Conservation (phyloP, 2,113 vertebrate genomes). For the Phasianus colchicus region DNA sequence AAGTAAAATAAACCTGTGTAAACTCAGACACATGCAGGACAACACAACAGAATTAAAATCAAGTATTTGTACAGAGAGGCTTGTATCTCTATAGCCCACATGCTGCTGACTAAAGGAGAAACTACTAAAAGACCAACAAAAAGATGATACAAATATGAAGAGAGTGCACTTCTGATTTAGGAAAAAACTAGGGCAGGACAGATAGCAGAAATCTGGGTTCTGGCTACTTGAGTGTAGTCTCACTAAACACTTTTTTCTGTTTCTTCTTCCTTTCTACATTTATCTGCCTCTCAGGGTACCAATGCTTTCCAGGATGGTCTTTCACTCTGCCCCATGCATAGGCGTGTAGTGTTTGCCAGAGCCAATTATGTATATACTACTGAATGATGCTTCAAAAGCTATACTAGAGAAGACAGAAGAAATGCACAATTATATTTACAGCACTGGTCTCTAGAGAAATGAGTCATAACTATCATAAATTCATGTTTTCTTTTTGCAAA, state of each 20-base stretch:
- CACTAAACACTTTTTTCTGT: not conserved
- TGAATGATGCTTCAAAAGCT: not conserved
- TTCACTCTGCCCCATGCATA: rapidly evolving
- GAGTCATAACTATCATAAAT: not conserved
- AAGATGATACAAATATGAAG: not conserved
- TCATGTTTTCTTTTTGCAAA: not conserved
- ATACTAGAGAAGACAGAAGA: not conserved
- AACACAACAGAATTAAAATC: not conserved
- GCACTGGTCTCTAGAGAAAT: not conserved
- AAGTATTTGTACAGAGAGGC: not conserved
- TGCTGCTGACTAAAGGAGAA: not conserved
- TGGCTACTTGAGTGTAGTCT: not conserved
- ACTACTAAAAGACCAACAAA: not conserved
- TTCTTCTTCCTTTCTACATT: not conserved
- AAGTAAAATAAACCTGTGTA: not conserved
- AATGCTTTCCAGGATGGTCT: not conserved
- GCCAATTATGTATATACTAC: not conserved
- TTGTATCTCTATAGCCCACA: not conserved
- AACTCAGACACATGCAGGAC: not conserved
- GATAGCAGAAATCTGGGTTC: not conserved
- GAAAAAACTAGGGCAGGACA: not conserved
- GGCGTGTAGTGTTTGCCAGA: not conserved
- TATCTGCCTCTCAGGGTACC: not conserved
- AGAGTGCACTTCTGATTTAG: not conserved
- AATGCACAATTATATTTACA: not conserved